A percentile compares a stretch with the other conserved stretches of the same genome.
Evolutionary conservation across 2,888 invertebrate species (phyloP).

Genomic region (Cerastis leucographa): DNA sequence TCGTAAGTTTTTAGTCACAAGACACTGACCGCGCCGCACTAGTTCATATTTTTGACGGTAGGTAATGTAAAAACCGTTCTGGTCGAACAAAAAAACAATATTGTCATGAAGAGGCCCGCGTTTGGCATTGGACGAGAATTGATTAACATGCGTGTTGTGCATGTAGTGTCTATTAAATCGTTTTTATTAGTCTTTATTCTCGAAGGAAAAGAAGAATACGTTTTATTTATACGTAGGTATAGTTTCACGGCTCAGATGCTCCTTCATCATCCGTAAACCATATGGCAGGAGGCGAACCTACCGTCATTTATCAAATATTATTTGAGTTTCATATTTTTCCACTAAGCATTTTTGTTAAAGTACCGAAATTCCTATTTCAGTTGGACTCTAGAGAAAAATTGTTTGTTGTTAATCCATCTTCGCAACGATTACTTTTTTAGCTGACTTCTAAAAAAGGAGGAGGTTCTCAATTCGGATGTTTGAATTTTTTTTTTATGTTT

Average conservation of each 20-base stretch:
- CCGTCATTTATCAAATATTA: conserved; percentile 54
- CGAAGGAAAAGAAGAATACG: conserved; percentile 35
- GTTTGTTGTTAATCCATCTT: conserved; percentile 9
- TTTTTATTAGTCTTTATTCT: conserved; percentile 48
- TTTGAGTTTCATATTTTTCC: conserved; percentile 48
- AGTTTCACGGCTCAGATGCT: conserved; percentile 28
- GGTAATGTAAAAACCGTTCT: conserved; percentile 37
- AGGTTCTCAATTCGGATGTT: too few species aligned
- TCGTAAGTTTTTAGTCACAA: conserved; percentile 2
- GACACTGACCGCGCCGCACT: conserved; percentile 3
- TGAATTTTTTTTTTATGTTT: too few species aligned
- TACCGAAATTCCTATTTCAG: conserved; percentile 16
- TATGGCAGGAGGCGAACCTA: conserved; percentile 52
- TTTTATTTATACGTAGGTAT: conserved; percentile 18
- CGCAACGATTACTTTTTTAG: not conserved
- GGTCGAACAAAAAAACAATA: conserved; percentile 24
- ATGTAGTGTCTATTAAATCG: conserved; percentile 12
- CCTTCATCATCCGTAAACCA: conserved; percentile 55
- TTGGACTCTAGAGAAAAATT: not conserved
- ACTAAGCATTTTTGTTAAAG: conserved; percentile 29
- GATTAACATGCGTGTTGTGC: conserved; percentile 31
- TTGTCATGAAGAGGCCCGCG: conserved; percentile 25
- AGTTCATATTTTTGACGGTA: conserved; percentile 2
- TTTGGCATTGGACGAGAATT: conserved; percentile 56
- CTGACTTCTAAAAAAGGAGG: too few species aligned